These are phyloP conservation scores for Scotopteryx bipunctaria DNA, from an alignment of 2,888 invertebrate genomes.

Conservation along the genomic window DNA sequence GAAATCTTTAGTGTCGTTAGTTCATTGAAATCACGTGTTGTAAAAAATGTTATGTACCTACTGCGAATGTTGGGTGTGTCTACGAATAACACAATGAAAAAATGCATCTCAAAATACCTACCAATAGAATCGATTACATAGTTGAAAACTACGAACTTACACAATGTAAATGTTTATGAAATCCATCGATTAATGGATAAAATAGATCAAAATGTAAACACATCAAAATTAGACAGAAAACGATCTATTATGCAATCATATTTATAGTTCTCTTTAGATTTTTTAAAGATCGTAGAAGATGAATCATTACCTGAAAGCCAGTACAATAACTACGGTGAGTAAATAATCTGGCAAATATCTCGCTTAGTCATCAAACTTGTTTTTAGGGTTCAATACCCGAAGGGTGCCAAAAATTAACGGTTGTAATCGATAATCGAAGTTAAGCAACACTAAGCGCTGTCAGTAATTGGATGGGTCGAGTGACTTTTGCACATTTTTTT, in stretches of 20 bases:
- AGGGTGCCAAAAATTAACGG: too few relatives aligned
- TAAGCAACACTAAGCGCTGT: too few relatives aligned
- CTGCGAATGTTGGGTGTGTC: neutral
- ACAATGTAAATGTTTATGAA: conserved; percentile 18
- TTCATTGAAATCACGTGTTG: too few relatives aligned
- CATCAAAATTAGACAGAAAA: neutral
- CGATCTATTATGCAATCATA: neutral
- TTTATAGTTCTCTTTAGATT: neutral
- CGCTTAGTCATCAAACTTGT: too few relatives aligned
- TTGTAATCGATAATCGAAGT: too few relatives aligned
- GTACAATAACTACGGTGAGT: too few relatives aligned
- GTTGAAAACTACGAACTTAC: conserved; percentile 6
- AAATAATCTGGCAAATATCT: too few relatives aligned
- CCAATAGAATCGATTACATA: neutral
- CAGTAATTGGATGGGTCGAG: too few relatives aligned
- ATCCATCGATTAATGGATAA: conserved; percentile 11
- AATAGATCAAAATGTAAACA: conserved; percentile 15
- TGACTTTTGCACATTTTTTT: too few relatives aligned
- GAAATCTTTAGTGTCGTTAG: conserved; percentile 16
- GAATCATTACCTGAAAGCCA: too few relatives aligned
- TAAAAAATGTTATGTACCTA: neutral
- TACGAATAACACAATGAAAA: neutral
- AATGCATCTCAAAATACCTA: neutral
- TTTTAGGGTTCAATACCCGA: too few relatives aligned
- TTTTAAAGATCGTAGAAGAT: too few relatives aligned